Base-by-base conservation (phyloP, 2,113 vertebrate genomes). In the Oreochromis tanganicae region DNA sequence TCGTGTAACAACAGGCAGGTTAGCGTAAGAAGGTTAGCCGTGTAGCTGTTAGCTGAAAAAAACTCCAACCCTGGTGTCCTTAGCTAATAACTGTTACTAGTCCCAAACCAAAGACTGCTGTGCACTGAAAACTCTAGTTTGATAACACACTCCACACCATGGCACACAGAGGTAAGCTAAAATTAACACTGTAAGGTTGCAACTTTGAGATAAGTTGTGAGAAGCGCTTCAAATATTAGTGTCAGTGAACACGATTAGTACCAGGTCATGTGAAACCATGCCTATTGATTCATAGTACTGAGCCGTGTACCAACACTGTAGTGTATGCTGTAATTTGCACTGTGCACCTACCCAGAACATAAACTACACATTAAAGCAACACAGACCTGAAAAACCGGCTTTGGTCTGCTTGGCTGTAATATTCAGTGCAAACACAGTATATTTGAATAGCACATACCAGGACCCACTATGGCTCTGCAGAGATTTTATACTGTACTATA, bases 1-100 rank as follows among this genome's bases (percentile, higher is more conserved):
- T 32, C 43, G 46, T 43, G n/a, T 87, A 78, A 78, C 61, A 87
- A 46, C 48, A 87, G 88, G 86, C 73, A 90, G 87, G 63, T 85
- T 83, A 46, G 27, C 27, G 2, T 50, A 5, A 59, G 41, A 56
- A 56, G 38, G 84, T 48, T 63, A 88, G 55, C 81, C 24, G 55
- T 61, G 46, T 36, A 32, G 24, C 46, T 50, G 73, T 4, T 78
- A 78, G 73, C 73, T 48, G 24, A 80, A 54, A 73, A 29, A 12
- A 12, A 16, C 43, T 50, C 0, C 56, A 61, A 54, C 13, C 52
- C 7, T n/a, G 17, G 13, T 81, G 41, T 41, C 32, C 14, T 83
- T 56, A 41, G 38, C 55, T 36, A 36, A 80, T 43, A 54, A 56
- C 21, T 32, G 52, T 12, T 17, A 80, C 14, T 50, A 7, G 9